Evolutionary conservation across 2,113 vertebrate species (phyloP), one percentile per base, ranked within the genome.

Genomic region (Daboia siamensis): DNA sequence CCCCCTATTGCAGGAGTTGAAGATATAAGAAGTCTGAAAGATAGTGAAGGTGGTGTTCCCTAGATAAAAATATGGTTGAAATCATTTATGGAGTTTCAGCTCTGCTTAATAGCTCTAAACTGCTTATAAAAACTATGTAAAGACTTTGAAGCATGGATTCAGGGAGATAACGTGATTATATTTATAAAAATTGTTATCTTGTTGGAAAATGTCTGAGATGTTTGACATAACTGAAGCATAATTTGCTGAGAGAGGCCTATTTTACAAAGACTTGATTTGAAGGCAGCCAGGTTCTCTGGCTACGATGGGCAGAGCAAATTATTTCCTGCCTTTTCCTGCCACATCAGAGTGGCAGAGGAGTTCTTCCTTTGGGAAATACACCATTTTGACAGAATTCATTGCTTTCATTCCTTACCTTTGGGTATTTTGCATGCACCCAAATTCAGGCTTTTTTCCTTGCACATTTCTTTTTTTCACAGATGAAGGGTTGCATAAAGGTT

Each of bases 401-500:
- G 89, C 46, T 26, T 80, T 80, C 74, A 80, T 80, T 80, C 74
- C 33, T 23, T 3, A 4, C 23, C 9, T 86, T 59, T 33, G 13
- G 17, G 29, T 48, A 64, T 87, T 57, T 89, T 56, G 11, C n/a
- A 7, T 85, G 26, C 39, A 48, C 13, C 29, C 13, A 91, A 87
- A 54, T 92, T 74, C 51, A 52, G 51, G 46, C 17, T 59, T 87
- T 87, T 59, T 51, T 90, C 39, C 55, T 57, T 89, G 26, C 46
- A 44, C 87, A 21, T 87, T 96, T 94, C 95, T 95, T 97, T 95
- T 96, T 93, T 95, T 95, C 91, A 93, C 96, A 99, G 99, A 99
- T 99, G 99, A 99, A 99, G 97, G 99, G 99, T 95, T 99, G 99
- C 97, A 99, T 99, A 97, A 99, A 99, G 56, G 99, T 99, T 92